Evolutionary conservation across 1,140 invertebrate species (phyloP).

Genomic region (Aricia agestis): DNA sequence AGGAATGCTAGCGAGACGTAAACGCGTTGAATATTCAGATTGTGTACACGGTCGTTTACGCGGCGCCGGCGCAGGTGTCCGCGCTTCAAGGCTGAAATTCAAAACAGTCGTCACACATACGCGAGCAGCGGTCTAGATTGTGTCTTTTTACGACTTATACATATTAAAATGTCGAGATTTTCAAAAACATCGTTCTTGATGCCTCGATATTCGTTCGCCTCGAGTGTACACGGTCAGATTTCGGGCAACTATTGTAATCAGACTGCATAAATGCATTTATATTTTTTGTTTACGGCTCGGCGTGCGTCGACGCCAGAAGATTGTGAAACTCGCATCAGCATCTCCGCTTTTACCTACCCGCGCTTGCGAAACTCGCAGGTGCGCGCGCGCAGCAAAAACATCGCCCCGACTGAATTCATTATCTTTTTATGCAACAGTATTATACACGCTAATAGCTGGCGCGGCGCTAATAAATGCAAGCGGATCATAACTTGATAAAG

Average conservation of each 20-base stretch:
- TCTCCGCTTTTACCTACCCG: conserved; percentile 72
- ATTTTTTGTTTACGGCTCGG: conserved; percentile 30
- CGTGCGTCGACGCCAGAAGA: conserved; percentile 40
- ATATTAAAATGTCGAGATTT: conserved; percentile 7
- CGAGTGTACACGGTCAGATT: not conserved
- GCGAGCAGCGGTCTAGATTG: conserved; percentile 62
- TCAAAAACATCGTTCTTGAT: conserved; percentile 1
- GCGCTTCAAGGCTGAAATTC: conserved; percentile 74
- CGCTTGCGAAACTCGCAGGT: conserved; percentile 72
- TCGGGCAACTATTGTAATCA: not conserved
- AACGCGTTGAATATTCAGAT: conserved; percentile 74
- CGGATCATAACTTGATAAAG: not conserved
- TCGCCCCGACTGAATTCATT: conserved; percentile 64
- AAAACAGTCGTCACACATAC: conserved; percentile 73
- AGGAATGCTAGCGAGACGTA: conserved; percentile 64
- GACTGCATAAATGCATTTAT: conserved; percentile 5
- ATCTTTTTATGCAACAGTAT: conserved; percentile 69
- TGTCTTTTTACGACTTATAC: conserved; percentile 40
- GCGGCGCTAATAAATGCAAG: conserved; percentile 7
- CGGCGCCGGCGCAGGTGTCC: conserved; percentile 74
- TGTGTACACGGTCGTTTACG: conserved; percentile 72
- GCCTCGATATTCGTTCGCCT: not conserved
- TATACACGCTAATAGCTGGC: conserved; percentile 36
- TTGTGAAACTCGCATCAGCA: conserved; percentile 70
- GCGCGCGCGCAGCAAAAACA: conserved; percentile 69